Evolutionary conservation across 2,888 invertebrate genomes (phyloP).

Genomic region (Junonia oenone): DNA sequence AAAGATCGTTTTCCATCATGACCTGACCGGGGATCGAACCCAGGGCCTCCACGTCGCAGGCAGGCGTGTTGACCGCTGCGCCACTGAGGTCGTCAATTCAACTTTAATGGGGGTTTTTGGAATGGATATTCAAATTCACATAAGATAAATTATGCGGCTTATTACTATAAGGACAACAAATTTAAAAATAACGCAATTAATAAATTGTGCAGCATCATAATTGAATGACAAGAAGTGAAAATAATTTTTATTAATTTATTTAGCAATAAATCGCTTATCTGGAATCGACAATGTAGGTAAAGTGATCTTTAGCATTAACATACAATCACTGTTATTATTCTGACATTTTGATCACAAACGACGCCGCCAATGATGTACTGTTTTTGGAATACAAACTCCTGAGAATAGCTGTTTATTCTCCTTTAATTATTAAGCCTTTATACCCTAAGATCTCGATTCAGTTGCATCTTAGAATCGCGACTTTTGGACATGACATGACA

Average conservation of each 20-base stretch:
- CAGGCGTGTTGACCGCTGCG: too few relatives aligned
- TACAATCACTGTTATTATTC: constrained; percentile 57
- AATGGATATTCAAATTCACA: too few relatives aligned
- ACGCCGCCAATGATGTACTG: constrained; percentile 56
- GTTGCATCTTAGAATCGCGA: too few relatives aligned
- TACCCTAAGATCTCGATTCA: too few relatives aligned
- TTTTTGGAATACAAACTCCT: constrained; percentile 34
- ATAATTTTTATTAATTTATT: constrained; percentile 7
- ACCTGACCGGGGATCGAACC: too few relatives aligned
- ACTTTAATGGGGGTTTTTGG: too few relatives aligned
- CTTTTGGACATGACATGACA: too few relatives aligned
- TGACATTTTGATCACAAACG: constrained; percentile 53
- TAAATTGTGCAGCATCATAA: neutral
- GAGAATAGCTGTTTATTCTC: neutral
- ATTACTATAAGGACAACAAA: neutral
- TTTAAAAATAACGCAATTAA: neutral
- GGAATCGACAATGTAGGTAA: constrained; percentile 44
- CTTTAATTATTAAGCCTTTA: too few relatives aligned
- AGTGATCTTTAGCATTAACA: constrained; percentile 39
- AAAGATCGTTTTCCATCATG: too few relatives aligned
- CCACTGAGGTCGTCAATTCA: too few relatives aligned
- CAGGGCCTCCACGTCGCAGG: too few relatives aligned
- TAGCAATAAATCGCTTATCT: constrained; percentile 27
- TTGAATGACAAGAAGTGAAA: neutral
- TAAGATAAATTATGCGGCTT: too few relatives aligned